phyloP scores from a whole-genome alignment of 2,797 vertebrate genomes.

The Parauchenoglanis ngamensis region DNA sequence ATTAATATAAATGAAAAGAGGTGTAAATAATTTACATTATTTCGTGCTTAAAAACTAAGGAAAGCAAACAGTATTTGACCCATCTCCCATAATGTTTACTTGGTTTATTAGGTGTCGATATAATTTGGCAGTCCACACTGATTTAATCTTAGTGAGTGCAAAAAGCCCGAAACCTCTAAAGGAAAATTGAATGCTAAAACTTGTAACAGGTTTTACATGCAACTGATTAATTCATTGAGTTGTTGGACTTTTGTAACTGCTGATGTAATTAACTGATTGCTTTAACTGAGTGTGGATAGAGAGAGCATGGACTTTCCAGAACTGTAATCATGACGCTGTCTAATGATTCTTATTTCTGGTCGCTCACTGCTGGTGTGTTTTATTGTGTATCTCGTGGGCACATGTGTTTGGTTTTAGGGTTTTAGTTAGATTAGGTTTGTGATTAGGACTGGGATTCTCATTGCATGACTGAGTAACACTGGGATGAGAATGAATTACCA shows the following conservation, averaged over 20 bases:
- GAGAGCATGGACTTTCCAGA: conserved; percentile 13
- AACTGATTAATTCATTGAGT: conserved; percentile 27
- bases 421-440: not conserved
- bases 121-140: not conserved
- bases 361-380: not conserved
- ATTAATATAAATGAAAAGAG: not conserved
- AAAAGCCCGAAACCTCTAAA: not conserved
- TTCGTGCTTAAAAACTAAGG: not conserved
- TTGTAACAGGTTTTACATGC: not conserved
- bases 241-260: conserved; percentile 15
- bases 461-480: not conserved
- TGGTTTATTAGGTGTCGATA: conserved; percentile 10
- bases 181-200: not conserved
- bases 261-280: conserved; percentile 37
- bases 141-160: not conserved
- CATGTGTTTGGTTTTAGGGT: not conserved
- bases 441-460: not conserved
- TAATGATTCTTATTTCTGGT: conserved; percentile 28
- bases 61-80: not conserved
- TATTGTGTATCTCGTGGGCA: not conserved
- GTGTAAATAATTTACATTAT: not conserved
- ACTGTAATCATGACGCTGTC: conserved; percentile 9
- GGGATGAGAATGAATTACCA: not conserved
- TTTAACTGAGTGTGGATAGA: conserved; percentile 1
- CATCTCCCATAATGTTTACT: not conserved